A percentile compares a stretch with the other conserved stretches of the same genome.
Evolutionary conservation across 2,888 invertebrate genomes (phyloP).

Genomic region (Tortrix viridana): DNA sequence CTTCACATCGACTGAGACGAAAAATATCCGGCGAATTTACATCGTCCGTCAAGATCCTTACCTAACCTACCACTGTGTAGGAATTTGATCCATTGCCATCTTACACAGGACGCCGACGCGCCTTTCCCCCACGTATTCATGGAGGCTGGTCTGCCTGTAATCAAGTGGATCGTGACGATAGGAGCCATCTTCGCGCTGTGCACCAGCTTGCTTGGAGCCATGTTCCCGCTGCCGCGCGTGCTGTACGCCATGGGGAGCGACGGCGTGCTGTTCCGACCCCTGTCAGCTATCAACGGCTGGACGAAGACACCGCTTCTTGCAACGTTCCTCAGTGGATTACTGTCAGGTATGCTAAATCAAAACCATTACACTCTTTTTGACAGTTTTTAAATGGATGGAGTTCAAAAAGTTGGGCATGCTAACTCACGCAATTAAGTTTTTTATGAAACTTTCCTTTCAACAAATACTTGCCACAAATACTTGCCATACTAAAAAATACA

Average conservation of each 20-base stretch:
- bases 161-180: slow-evolving; percentile 95
- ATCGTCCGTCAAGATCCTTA: no score
- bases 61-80: no score
- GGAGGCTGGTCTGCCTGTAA: slow-evolving; percentile 88
- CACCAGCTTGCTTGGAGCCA: slow-evolving; percentile 93
- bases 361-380: no score
- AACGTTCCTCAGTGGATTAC: slow-evolving; percentile 89
- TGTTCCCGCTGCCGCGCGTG: slow-evolving; percentile 94
- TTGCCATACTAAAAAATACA: no score
- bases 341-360: slow-evolving; percentile 85
- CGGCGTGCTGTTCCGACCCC: slow-evolving; percentile 90
- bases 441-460: no score
- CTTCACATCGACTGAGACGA: no score
- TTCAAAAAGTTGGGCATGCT: no score
- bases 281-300: slow-evolving; percentile 87
- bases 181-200: slow-evolving; percentile 97
- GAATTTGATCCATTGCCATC: not conserved
- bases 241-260: slow-evolving; percentile 96
- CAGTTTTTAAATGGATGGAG: no score
- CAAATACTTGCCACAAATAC: no score
- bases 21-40: no score
- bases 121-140: slow-evolving; percentile 95
- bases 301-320: slow-evolving; percentile 93
- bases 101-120: slow-evolving; percentile 88
- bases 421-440: no score